A percentile compares a stretch with the other conserved stretches of the same genome.
Conservation (phyloP, 2,888 invertebrate genomes). For the Mesorhabditis belari region DNA sequence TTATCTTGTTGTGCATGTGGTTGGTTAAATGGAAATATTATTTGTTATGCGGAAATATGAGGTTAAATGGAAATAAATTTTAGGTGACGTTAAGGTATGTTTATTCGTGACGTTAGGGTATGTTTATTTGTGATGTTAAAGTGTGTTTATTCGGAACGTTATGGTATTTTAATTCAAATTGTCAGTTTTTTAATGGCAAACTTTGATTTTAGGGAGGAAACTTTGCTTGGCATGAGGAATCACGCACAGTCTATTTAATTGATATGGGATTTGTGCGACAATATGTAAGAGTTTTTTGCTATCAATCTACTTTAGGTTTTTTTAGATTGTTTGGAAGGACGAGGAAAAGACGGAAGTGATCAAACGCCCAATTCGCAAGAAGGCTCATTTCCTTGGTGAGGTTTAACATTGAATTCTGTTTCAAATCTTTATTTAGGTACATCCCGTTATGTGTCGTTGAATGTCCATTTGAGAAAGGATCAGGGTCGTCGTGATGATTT, state of each 20-base stretch:
- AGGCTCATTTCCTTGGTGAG: slow-evolving; percentile 28
- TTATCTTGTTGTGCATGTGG: too few relatives aligned
- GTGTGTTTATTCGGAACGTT: too few relatives aligned
- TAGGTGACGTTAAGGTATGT: too few relatives aligned
- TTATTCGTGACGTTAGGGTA: too few relatives aligned
- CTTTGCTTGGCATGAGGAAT: slow-evolving; percentile 30
- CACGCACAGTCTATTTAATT: slow-evolving; percentile 13
- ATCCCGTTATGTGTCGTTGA: not conserved
- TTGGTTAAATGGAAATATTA: too few relatives aligned
- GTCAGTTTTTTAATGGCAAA: not conserved
- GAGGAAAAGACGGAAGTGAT: slow-evolving; percentile 2
- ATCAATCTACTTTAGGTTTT: not conserved
- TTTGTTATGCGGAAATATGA: too few relatives aligned
- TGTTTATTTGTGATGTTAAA: too few relatives aligned
- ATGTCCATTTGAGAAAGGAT: slow-evolving; percentile 11
- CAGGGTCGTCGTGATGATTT: slow-evolving; percentile 43
- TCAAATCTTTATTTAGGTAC: not conserved
- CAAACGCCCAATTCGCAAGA: slow-evolving; percentile 19
- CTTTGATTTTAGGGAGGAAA: slow-evolving; percentile 15
- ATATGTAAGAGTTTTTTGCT: slow-evolving; percentile 8
- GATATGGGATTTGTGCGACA: slow-evolving; percentile 25
- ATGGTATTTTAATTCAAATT: slow-evolving; percentile 32
- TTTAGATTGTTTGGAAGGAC: not conserved
- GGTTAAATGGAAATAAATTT: too few relatives aligned
- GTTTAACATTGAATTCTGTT: not conserved